Evolutionary conservation across 1,140 invertebrate genomes (phyloP), one percentile per base, ranked within the genome.

Genomic region (Cyrtorhinus lividipennis): DNA sequence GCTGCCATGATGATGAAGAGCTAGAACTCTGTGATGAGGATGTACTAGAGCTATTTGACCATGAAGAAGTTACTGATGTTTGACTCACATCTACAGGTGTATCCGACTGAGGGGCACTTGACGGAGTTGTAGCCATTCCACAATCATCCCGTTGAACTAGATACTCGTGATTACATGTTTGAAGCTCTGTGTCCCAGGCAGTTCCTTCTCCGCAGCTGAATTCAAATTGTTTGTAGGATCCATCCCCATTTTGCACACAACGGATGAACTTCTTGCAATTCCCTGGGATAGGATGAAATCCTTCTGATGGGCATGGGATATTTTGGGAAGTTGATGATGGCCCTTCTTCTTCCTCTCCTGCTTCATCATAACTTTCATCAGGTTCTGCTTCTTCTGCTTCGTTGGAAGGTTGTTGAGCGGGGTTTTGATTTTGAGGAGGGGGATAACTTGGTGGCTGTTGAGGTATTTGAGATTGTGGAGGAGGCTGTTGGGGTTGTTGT

Each of bases 211-310:
- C 82, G 70, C 86, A 89, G 12, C 75, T 76, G 73, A 84, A 89
- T 67, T 85, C 80, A 67, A 83, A 82, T 70, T 77, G 80, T 59
- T 73, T 79, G 65, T 78, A 85, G 1, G 72, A 74, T 61, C 74
- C 77, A 27, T 75, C 69, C 0, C 78, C 78, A 62, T 80, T 77
- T 61, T 77, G 76, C 20, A 88, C 83, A 73, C 87, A 90, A 72
- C 86, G 79, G 69, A 87, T 87, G 71, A 89, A 90, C 71, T 85
- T 86, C 64, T 75, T 80, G 69, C 88, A 91, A 69, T 90, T 79
- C 64, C 77, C 72, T 38, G 75, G 76, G 74, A 87, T 81, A 30
- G 80, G 78, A 65, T 83, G 75, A 72, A 85, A 88, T 66, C 85
- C 86, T 74, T 85, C 82, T 61, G 71, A 60, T 57, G 64, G 66